Evolutionary conservation across 2,888 invertebrate species (phyloP), one percentile per base, ranked within the genome.

Genomic region (Vanessa cardui): DNA sequence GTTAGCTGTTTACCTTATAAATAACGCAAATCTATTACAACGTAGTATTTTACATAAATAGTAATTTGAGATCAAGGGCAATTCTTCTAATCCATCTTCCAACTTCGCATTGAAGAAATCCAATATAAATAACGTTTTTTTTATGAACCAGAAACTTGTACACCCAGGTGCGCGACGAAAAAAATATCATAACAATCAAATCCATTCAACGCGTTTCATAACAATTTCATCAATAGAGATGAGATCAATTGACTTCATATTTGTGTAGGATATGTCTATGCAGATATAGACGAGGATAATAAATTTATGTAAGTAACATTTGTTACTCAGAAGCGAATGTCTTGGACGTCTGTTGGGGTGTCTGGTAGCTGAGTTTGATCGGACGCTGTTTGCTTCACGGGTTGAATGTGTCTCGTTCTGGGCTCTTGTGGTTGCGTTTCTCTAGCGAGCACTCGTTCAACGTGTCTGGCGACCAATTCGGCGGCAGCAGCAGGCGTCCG

Each of bases 261-360:
- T 62, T 65, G 52, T 62, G 54, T 56, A 65, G 33, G 56, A 56
- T 31, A 26, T 33, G 4, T 39, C 54, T 54, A 60, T 62, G 45
- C 63, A 20, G 46, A 61, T 52, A 63, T 61, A 47, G 49, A 60
- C 54, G 47, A 20, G 58, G 56, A 61, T n/a, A 63, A 64, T 58
- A 59, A 52, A 31, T 5, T 33, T 62, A 50, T 58, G 50, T 61
- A 16, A 58, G 45, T 47, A 65, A 46, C 21, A 47, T 58, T 62
- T 45, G 54, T 58, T 59, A n/a, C 67, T 93, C 86, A 94, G 80
- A 94, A 94, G 73, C 92, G 91, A 64, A 95, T 93, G 78, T 95
- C 94, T 72, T 94, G 94, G 15, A 95, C 94, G 76, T 95, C 95
- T 46, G 95, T 95, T 6, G 95, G 95, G 3, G 95, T 95, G 70